These are phyloP conservation scores for Scolopax bukidnonensis DNA, from an alignment of 2,797 vertebrate species.

Conservation along the genomic window DNA sequence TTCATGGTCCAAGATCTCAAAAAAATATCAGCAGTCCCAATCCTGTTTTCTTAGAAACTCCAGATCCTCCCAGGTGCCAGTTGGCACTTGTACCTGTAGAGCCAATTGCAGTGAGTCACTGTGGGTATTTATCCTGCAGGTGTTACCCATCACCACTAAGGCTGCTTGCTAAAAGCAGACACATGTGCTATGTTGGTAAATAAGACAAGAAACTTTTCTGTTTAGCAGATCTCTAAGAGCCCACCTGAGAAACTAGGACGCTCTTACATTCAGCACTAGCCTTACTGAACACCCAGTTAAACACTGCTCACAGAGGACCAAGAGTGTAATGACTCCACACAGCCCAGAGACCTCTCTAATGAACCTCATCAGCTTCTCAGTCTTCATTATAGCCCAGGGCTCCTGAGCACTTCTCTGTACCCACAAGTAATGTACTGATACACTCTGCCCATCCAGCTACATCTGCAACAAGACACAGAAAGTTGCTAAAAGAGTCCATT, in stretches of 20 bases:
- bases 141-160: not conserved
- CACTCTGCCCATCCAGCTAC: not conserved
- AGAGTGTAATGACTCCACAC: not conserved
- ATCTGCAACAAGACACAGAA: not conserved
- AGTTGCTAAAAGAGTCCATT: not conserved
- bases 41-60: not conserved
- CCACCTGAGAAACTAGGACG: not conserved
- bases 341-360: not conserved
- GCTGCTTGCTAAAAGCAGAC: not conserved
- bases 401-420: not conserved
- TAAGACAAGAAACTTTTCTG: not conserved
- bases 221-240: not conserved
- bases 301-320: not conserved
- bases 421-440: not conserved
- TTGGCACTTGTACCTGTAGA: not conserved
- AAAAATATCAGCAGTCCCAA: not conserved
- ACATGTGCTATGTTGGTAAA: not conserved
- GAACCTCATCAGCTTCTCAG: fast-evolving
- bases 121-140: not conserved
- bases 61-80: not conserved
- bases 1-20: not conserved
- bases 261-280: not conserved
- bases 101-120: not conserved
- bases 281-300: not conserved
- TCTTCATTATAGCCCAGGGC: fast-evolving